Conservation (phyloP, 1,140 invertebrate species). For the Nasonia vitripennis region DNA sequence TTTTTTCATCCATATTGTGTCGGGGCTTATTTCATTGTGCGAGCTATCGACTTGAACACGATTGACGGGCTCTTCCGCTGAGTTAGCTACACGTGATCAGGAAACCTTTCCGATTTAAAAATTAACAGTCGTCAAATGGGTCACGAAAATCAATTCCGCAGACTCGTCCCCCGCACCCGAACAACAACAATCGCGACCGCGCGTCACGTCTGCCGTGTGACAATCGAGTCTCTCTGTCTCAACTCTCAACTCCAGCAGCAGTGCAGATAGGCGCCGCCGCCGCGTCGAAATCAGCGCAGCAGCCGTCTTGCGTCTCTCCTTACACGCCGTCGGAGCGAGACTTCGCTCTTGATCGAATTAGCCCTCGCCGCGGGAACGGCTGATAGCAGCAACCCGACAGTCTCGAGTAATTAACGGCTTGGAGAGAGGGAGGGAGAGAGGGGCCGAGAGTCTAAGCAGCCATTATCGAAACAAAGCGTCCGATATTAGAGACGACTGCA, state of each 20-base stretch:
- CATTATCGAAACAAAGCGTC: constrained; percentile 70
- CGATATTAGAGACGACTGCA: constrained; percentile 50
- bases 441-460: constrained; percentile 60
- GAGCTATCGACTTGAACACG: background rate
- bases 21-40: background rate
- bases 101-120: too few species aligned
- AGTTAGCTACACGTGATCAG: too few species aligned
- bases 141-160: background rate
- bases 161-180: background rate
- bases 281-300: constrained; percentile 35
- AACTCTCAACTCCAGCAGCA: background rate
- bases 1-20: too few species aligned
- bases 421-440: constrained; percentile 46
- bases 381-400: constrained; percentile 70
- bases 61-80: too few species aligned
- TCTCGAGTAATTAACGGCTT: constrained; percentile 74
- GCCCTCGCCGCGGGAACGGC: constrained; percentile 67
- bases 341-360: constrained; percentile 74
- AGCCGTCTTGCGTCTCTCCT: constrained; percentile 48
- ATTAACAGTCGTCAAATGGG: background rate
- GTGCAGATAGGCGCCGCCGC: background rate
- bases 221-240: background rate
- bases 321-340: constrained; percentile 62
- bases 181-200: too few species aligned
- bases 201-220: background rate